phyloP scores from a whole-genome alignment of 2,797 vertebrate genomes.

The Lemur catta region DNA sequence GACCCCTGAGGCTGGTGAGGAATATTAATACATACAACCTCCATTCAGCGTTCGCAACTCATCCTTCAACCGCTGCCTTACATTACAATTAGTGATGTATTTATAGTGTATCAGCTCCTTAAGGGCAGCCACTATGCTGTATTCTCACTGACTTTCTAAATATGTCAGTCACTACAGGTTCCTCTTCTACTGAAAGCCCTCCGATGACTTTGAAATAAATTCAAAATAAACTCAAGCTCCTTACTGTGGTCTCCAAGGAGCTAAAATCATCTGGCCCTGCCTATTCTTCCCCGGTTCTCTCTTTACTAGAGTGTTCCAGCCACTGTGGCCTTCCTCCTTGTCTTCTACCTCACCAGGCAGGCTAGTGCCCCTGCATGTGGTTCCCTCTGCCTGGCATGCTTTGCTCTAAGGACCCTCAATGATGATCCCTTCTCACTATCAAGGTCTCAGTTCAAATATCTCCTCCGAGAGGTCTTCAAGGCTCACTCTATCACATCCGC shows the following conservation, averaged over 20 bases:
- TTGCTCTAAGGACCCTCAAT: neutral
- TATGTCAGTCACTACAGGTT: neutral
- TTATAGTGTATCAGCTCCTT: neutral
- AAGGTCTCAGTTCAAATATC: neutral
- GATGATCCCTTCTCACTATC: neutral
- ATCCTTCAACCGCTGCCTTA: neutral
- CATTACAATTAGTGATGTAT: neutral
- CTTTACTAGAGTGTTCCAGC: neutral
- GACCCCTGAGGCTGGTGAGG: neutral
- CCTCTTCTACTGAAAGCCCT: neutral
- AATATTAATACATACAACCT: no score
- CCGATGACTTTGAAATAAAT: neutral
- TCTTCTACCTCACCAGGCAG: neutral
- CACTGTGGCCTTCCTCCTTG: neutral
- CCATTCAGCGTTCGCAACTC: neutral
- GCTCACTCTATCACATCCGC: neutral
- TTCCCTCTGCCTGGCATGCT: fast-evolving
- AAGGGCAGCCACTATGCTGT: neutral
- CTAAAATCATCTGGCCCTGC: neutral
- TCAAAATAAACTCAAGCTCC: neutral
- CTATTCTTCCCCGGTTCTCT: neutral
- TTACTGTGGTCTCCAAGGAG: neutral
- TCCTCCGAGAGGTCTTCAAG: neutral
- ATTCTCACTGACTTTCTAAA: neutral
- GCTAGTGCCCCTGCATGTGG: fast-evolving